phyloP scores from a whole-genome alignment of 2,113 vertebrate species.

The Protomyctophum bolini region DNA sequence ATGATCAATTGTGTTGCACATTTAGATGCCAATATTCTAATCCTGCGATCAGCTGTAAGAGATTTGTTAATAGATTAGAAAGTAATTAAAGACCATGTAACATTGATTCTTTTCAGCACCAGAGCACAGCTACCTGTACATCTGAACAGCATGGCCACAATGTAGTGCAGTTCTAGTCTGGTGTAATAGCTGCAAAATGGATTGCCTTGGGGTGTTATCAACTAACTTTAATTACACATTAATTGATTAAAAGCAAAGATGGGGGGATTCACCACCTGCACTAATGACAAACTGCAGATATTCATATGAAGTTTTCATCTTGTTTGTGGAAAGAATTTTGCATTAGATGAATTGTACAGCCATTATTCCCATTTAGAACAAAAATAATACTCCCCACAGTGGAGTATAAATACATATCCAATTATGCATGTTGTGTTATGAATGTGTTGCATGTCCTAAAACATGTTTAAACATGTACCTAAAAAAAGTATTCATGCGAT shows the following conservation, averaged over 20 bases:
- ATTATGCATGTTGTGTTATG: no score
- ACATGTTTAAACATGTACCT: no score
- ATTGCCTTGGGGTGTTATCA: neutral
- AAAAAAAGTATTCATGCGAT: no score
- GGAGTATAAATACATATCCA: no score
- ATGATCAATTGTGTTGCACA: conserved; percentile 52
- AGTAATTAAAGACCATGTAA: conserved; percentile 61
- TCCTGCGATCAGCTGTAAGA: conserved; percentile 46
- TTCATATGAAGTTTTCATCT: no score
- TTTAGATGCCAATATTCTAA: conserved; percentile 57
- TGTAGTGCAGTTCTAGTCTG: neutral
- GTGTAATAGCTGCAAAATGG: neutral
- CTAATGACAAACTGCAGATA: neutral
- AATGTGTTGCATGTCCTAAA: no score
- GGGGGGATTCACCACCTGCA: neutral
- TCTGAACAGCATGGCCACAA: neutral
- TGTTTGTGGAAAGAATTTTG: no score
- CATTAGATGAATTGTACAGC: no score
- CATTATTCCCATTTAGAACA: no score
- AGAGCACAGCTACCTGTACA: conserved; percentile 13
- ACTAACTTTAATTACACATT: neutral
- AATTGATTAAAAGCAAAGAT: neutral
- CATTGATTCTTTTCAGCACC: conserved; percentile 55
- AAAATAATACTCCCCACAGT: no score
- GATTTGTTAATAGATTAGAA: conserved; percentile 57